Conservation (phyloP, 2,888 invertebrate species). For the Hirtodrosophila histrioides region DNA sequence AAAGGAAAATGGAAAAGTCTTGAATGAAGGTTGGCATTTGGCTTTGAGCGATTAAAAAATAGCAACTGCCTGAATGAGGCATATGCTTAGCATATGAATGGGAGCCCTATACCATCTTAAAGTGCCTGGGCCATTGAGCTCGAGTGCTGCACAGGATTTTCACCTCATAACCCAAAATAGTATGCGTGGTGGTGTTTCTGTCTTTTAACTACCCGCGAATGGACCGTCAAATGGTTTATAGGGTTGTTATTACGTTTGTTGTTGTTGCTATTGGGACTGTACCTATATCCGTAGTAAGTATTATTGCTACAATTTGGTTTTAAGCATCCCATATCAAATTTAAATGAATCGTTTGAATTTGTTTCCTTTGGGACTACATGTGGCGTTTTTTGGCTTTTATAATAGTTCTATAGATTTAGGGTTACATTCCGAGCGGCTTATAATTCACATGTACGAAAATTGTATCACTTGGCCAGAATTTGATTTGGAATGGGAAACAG, state of each 20-base stretch:
- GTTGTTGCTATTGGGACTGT: conserved; percentile 52
- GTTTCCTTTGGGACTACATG: conserved; percentile 61
- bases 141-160: conserved; percentile 56
- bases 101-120: conserved; percentile 48
- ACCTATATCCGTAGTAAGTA: conserved; percentile 31
- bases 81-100: conserved; percentile 54
- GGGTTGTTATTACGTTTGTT: conserved; percentile 63
- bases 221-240: conserved; percentile 73
- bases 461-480: conserved; percentile 54
- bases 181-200: conserved; percentile 30
- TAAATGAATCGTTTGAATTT: conserved; percentile 68
- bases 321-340: conserved; percentile 77
- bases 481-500: conserved; percentile 26
- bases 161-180: conserved; percentile 75
- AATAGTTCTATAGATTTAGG: conserved; percentile 61
- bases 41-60: conserved; percentile 79
- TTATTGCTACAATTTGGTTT: conserved; percentile 37
- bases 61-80: conserved; percentile 46
- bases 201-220: conserved; percentile 74
- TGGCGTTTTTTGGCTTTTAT: conserved; percentile 43
- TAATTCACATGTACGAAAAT: conserved; percentile 56
- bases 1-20: conserved; percentile 28
- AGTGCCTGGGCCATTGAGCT: conserved; percentile 36
- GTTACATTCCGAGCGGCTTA: conserved; percentile 59
- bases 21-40: conserved; percentile 46